Evolutionary conservation across 2,888 invertebrate species (phyloP).

Genomic region (Campaea margaritaria): DNA sequence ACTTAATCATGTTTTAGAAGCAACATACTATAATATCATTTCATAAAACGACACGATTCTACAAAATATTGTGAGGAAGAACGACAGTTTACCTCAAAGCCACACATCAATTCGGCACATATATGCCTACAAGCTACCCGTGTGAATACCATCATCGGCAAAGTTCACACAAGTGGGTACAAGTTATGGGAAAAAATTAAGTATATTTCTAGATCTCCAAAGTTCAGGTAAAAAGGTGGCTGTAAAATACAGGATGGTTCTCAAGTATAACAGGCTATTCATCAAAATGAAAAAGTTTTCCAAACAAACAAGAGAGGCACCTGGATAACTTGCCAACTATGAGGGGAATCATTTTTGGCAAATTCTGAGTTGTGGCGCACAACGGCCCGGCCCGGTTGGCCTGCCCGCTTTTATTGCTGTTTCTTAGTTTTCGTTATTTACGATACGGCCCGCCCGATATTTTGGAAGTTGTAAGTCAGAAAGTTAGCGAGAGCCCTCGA

Average conservation of each 20-base stretch:
- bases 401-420: constrained; percentile 29
- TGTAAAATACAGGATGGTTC: background rate
- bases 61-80: too few relatives aligned
- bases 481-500: constrained; percentile 23
- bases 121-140: too few relatives aligned
- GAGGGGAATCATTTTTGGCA: background rate
- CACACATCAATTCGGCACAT: too few relatives aligned
- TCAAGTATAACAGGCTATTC: constrained; percentile 13
- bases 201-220: background rate
- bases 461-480: constrained; percentile 21
- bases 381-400: constrained; percentile 2
- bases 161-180: too few relatives aligned
- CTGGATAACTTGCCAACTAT: constrained; percentile 20
- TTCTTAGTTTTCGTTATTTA: constrained; percentile 37
- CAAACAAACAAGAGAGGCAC: constrained; percentile 24
- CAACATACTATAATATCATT: too few relatives aligned
- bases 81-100: too few relatives aligned
- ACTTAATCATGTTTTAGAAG: too few relatives aligned
- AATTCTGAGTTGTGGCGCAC: background rate
- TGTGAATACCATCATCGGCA: too few relatives aligned
- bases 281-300: constrained; percentile 29
- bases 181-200: background rate
- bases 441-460: constrained; percentile 26
- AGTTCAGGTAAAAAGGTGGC: background rate
- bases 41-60: too few relatives aligned